Evolutionary conservation across 2,888 invertebrate species (phyloP).

Genomic region (Macaria liturata): DNA sequence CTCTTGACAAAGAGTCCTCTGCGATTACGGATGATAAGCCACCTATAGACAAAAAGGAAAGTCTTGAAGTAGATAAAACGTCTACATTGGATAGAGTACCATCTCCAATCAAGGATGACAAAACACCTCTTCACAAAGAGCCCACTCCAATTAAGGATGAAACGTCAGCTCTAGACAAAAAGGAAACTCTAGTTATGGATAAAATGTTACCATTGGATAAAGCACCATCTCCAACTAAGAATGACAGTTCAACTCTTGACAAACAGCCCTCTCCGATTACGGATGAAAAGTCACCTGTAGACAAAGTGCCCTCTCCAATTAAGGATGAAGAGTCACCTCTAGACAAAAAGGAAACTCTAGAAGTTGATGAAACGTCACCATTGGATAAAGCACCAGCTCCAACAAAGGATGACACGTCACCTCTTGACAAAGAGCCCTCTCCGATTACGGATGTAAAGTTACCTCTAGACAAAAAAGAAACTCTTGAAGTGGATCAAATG

Average conservation of each 20-base stretch:
- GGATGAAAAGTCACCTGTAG: constrained; percentile 6
- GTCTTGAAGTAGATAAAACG: not conserved
- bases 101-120: not conserved
- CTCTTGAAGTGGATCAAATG: constrained; percentile 5
- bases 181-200: not conserved
- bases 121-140: not conserved
- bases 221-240: not conserved
- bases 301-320: not conserved
- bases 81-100: not conserved
- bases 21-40: not conserved
- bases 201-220: not conserved
- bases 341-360: constrained; percentile 24
- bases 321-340: constrained; percentile 1
- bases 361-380: constrained; percentile 23
- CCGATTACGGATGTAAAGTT: constrained; percentile 1
- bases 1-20: not conserved
- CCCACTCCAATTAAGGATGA: not conserved
- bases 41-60: not conserved
- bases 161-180: not conserved
- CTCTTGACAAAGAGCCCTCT: constrained; percentile 17
- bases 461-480: not conserved
- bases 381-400: constrained; percentile 8
- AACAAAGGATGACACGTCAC: constrained; percentile 16
- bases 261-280: not conserved
- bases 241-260: not conserved